phyloP scores from a whole-genome alignment of 2,113 vertebrate genomes.

The Mus musculus region GRCm39 chrX:166487001-166487500 shows the following conservation, averaged over 20 bases:
- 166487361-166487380: background rate
- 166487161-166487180: background rate
- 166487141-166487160: no score
- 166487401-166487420: background rate
- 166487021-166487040: background rate
- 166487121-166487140: background rate
- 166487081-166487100: background rate
- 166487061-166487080: background rate
- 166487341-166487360: background rate
- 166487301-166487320: constrained; percentile 18
- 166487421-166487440: background rate
- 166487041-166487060: background rate
- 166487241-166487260: background rate
- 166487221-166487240: background rate
- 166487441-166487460: background rate
- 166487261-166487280: background rate
- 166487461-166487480: background rate
- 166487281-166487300: constrained; percentile 16
- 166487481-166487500: background rate
- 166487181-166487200: background rate
- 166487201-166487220: background rate
- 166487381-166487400: background rate
- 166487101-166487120: background rate
- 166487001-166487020: background rate
- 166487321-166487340: background rate